Conservation (phyloP, 2,888 invertebrate species). For the Scrobipalpa costella region DNA sequence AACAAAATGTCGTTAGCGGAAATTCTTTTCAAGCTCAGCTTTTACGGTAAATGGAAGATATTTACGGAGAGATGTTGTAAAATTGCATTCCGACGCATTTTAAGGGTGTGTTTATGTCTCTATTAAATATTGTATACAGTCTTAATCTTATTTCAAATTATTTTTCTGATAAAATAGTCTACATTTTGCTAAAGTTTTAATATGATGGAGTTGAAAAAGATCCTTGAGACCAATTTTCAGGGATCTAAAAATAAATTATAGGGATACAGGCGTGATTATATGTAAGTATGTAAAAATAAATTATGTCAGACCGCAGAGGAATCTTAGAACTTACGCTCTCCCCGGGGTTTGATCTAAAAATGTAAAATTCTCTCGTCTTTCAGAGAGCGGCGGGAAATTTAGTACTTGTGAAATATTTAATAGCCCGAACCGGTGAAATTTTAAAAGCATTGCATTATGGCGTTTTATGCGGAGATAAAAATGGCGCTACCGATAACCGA, state of each 20-base stretch:
- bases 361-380: slow-evolving; percentile 18
- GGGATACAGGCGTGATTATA: too few species aligned
- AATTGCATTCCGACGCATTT: background rate
- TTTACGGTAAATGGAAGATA: slow-evolving; percentile 4
- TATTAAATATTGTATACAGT: too few species aligned
- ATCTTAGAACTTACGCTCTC: slow-evolving; percentile 1
- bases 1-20: slow-evolving; percentile 6
- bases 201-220: too few species aligned
- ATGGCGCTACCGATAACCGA: slow-evolving; percentile 47
- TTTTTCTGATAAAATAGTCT: too few species aligned
- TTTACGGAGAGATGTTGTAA: background rate
- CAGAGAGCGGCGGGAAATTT: slow-evolving; percentile 21
- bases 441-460: slow-evolving; percentile 64
- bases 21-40: slow-evolving; percentile 8
- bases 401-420: slow-evolving; percentile 27
- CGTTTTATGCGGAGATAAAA: slow-evolving; percentile 68
- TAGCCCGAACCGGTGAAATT: slow-evolving; percentile 49
- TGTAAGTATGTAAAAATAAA: background rate
- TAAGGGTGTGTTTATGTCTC: background rate
- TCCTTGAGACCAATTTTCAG: too few species aligned
- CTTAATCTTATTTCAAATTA: too few species aligned
- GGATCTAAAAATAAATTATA: background rate
- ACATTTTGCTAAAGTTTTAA: too few species aligned
- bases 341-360: slow-evolving; percentile 12
- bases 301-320: background rate